Conservation (phyloP, 2,113 vertebrate species). For the Peromyscus polionotus region DNA sequence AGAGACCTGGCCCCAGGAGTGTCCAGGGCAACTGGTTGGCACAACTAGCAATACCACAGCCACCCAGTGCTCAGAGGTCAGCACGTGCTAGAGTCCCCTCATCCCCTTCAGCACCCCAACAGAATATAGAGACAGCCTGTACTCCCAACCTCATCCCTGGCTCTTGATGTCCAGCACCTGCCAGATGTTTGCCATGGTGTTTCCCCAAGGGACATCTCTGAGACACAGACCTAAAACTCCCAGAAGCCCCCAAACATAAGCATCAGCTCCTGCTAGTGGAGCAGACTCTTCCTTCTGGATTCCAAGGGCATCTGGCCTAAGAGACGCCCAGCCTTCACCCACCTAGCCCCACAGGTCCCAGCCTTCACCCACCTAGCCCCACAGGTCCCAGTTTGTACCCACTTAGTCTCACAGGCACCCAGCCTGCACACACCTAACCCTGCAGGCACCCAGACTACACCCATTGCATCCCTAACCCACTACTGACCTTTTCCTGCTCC, state of each 20-base stretch:
- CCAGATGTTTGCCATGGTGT: background rate
- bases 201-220: background rate
- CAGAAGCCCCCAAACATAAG: background rate
- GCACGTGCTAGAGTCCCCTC: background rate
- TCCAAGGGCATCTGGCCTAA: background rate
- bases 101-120: background rate
- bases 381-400: background rate
- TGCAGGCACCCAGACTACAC: background rate
- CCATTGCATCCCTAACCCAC: background rate
- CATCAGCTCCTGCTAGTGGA: background rate
- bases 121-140: background rate
- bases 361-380: background rate
- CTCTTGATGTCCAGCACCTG: background rate
- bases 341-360: background rate
- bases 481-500: background rate
- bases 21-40: background rate
- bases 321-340: background rate
- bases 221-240: background rate
- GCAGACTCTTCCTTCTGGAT: background rate
- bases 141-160: background rate
- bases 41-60: background rate
- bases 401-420: background rate
- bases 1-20: conserved; percentile 78
- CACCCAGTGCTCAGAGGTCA: background rate
- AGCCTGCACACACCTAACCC: background rate